Base-by-base conservation (phyloP, 2,797 vertebrate genomes). In the Sternotherus odoratus region DNA sequence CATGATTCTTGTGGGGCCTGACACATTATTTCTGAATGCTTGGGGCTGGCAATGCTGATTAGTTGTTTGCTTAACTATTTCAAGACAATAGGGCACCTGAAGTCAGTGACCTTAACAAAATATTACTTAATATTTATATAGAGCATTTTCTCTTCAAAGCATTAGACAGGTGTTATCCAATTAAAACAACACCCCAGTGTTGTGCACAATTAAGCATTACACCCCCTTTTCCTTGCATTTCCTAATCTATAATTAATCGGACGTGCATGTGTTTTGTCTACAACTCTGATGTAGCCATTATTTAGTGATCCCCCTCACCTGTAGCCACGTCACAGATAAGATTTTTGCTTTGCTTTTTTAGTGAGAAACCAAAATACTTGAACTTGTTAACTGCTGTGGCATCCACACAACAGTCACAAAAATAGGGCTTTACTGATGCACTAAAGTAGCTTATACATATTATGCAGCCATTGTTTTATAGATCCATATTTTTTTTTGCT, bases 181-280 rank as follows among this genome's bases (percentile, higher is more conserved):
- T 95, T 95, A 93, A 89, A 94, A 96, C 26, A 74, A 89, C 80
- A 43, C 53, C 82, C 66, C 56, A 77, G 72, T 90, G 90, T 30
- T 74, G 95, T 89, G 86, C 79, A 69, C 87, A 96, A 96, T 95
- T 92, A 96, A 95, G 85, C 36, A 88, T 94, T 94, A 96, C 89
- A 92, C 81, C 83, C 33, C 9, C 69, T 72, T 91, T 96, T 94
- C n/a, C n/a, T n/a, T n/a, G n/a, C n/a, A n/a, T n/a, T n/a, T n/a
- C n/a, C n/a, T n/a, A n/a, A n/a, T n/a, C n/a, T n/a, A n/a, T n/a
- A n/a, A 94, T 63, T 90, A 96, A 92, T 77, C 88, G 90, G 83
- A 88, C 7, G 54, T 39, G 79, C 30, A 33, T 46, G 5, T 82
- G 92, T 80, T 82, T 93, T 91, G 91, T 88, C 89, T 95, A 83